phyloP scores from a whole-genome alignment of 2,888 invertebrate species.

The Habroteleia sp. region DNA sequence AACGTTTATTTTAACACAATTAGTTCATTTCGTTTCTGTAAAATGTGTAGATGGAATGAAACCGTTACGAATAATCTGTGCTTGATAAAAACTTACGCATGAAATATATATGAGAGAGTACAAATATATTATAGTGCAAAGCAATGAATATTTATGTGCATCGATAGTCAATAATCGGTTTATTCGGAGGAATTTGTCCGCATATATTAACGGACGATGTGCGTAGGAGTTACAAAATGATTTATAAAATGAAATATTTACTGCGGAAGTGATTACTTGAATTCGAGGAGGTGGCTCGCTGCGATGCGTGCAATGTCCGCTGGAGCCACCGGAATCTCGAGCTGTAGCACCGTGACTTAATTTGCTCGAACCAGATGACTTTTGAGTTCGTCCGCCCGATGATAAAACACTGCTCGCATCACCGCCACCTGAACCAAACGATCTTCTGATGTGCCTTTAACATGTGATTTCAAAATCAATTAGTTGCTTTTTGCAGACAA shows the following conservation, averaged over 20 bases:
- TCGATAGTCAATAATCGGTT: slow-evolving; percentile 37
- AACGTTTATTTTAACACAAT: too few relatives aligned
- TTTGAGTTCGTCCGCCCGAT: slow-evolving; percentile 83
- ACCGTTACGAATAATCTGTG: too few relatives aligned
- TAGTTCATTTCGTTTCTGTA: too few relatives aligned
- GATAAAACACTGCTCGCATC: slow-evolving; percentile 79
- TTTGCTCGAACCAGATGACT: slow-evolving; percentile 80
- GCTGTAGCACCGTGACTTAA: slow-evolving; percentile 79
- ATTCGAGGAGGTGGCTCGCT: slow-evolving; percentile 86
- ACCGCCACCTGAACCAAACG: slow-evolving; percentile 78
- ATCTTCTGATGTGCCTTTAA: slow-evolving; percentile 77
- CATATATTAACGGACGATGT: too few relatives aligned
- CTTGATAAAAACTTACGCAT: slow-evolving; percentile 15
- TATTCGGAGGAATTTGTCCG: slow-evolving; percentile 15
- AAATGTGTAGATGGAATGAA: too few relatives aligned
- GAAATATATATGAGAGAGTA: slow-evolving; percentile 19
- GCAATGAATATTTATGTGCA: slow-evolving; percentile 39
- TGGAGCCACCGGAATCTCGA: slow-evolving; percentile 90
- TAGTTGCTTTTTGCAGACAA: too few relatives aligned
- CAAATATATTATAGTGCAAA: slow-evolving; percentile 10
- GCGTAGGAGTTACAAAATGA: too few relatives aligned
- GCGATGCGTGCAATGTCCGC: slow-evolving; percentile 91
- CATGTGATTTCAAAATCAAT: too few relatives aligned
- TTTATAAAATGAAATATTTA: slow-evolving; percentile 25
- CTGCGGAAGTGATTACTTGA: slow-evolving; percentile 70